Percentiles rank a stretch among this genome's conserved stretches.
These are phyloP conservation scores for Drosophila navojoa DNA, from an alignment of 1,140 invertebrate species.

Conservation along the genomic window DNA sequence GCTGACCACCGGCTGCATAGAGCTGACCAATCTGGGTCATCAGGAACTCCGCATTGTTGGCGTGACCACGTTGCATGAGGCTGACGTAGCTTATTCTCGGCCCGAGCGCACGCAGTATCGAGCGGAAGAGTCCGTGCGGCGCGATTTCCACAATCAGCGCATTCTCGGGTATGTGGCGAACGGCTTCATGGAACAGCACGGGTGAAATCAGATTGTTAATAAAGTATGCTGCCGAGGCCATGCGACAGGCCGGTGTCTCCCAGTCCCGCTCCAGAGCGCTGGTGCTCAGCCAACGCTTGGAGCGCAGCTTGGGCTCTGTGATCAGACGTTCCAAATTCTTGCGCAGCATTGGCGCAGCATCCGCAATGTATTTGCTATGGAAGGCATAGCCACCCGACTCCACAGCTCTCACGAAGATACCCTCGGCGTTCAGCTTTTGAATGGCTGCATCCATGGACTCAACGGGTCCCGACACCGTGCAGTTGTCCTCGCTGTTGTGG, in stretches of 20 bases:
- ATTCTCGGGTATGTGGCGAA: conserved; percentile 92
- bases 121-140: conserved; percentile 95
- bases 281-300: conserved; percentile 93
- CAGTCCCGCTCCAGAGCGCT: conserved; percentile 93
- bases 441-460: conserved; percentile 89
- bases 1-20: conserved; percentile 91
- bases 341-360: conserved; percentile 91
- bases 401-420: conserved; percentile 94
- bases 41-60: conserved; percentile 89
- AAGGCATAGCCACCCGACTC: conserved; percentile 95
- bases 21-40: conserved; percentile 91
- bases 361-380: conserved; percentile 95
- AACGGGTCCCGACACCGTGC: conserved; percentile 95
- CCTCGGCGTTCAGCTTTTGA: conserved; percentile 85
- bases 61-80: conserved; percentile 89
- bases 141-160: conserved; percentile 96
- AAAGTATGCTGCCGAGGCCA: conserved; percentile 96
- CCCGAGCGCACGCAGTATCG: conserved; percentile 91
- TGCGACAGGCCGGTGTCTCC: conserved; percentile 89
- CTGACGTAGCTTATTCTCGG: conserved; percentile 88
- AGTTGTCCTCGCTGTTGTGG: conserved; percentile 95
- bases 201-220: conserved; percentile 97
- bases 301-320: conserved; percentile 90
- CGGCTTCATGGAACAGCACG: conserved; percentile 92
- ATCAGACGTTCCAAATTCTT: conserved; percentile 91